phyloP scores from a whole-genome alignment of 2,797 vertebrate genomes.

The Manis crassicaudata region DNA sequence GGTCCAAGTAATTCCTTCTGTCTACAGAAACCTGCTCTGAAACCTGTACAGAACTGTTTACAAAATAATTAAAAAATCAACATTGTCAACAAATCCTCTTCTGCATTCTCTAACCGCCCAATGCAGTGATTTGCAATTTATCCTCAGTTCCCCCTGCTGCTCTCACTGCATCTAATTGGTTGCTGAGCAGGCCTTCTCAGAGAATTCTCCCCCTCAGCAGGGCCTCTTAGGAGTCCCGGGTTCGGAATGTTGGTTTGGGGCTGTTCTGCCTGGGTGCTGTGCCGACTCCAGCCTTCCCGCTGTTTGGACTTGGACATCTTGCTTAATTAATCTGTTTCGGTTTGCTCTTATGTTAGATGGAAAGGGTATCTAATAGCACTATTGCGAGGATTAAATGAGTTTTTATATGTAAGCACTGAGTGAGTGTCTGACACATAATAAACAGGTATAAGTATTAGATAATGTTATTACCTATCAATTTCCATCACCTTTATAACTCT shows the following conservation, averaged over 20 bases:
- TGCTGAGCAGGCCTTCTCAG: background rate
- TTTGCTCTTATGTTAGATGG: background rate
- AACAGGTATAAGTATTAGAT: background rate
- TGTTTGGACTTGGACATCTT: background rate
- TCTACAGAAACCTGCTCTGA: background rate
- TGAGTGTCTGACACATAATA: conserved; percentile 19
- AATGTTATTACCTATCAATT: conserved; percentile 18
- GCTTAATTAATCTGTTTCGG: conserved; percentile 10
- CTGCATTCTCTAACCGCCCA: background rate
- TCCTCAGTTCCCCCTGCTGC: background rate
- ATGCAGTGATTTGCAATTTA: background rate
- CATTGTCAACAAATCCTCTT: background rate
- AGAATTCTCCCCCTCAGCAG: background rate
- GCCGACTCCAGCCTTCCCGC: background rate
- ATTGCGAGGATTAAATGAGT: conserved; percentile 29
- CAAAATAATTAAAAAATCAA: background rate
- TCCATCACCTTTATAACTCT: background rate
- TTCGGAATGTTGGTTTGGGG: background rate
- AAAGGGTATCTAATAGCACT: conserved; percentile 3
- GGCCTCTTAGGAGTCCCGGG: background rate
- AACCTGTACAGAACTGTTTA: background rate
- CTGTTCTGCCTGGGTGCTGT: background rate
- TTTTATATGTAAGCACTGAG: conserved; percentile 54
- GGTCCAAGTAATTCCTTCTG: background rate
- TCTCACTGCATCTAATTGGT: background rate